phyloP scores from a whole-genome alignment of 2,888 invertebrate species.

The Diachrysia chrysitis region DNA sequence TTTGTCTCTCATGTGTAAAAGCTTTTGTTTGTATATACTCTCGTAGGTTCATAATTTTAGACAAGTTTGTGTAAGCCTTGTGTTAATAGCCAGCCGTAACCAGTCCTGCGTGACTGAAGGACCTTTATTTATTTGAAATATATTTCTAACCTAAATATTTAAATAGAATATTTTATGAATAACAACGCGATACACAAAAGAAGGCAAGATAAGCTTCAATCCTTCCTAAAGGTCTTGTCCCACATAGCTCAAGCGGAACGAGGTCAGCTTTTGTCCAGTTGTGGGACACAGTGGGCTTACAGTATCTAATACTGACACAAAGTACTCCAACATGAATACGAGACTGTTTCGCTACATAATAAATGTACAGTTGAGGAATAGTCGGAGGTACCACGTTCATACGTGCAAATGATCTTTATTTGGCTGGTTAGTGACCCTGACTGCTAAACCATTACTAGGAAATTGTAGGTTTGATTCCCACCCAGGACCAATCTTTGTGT shows the following conservation, averaged over 20 bases:
- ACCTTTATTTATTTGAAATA: not conserved
- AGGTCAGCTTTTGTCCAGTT: slow-evolving; percentile 5
- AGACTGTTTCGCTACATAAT: not conserved
- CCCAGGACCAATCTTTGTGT: too few relatives aligned
- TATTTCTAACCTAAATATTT: not conserved
- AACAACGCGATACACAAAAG: not conserved
- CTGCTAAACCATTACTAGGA: too few relatives aligned
- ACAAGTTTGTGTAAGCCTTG: not conserved
- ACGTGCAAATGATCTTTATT: not conserved
- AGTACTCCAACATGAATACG: not conserved
- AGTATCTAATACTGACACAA: slow-evolving; percentile 3
- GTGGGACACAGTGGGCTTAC: slow-evolving; percentile 6
- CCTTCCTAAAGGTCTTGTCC: not conserved
- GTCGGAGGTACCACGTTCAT: not conserved
- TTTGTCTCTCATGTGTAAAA: slow-evolving; percentile 3
- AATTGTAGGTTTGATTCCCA: too few relatives aligned
- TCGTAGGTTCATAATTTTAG: not conserved
- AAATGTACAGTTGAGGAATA: not conserved
- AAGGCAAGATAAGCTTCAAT: not conserved
- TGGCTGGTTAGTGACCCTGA: too few relatives aligned
- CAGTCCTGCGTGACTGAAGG: too few relatives aligned
- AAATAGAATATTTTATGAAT: not conserved
- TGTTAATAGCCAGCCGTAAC: not conserved
- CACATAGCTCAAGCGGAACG: not conserved
- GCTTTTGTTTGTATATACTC: not conserved